These are phyloP conservation scores for Alloscopus bannaensis DNA, from an alignment of 2,888 invertebrate genomes.

Conservation along the genomic window DNA sequence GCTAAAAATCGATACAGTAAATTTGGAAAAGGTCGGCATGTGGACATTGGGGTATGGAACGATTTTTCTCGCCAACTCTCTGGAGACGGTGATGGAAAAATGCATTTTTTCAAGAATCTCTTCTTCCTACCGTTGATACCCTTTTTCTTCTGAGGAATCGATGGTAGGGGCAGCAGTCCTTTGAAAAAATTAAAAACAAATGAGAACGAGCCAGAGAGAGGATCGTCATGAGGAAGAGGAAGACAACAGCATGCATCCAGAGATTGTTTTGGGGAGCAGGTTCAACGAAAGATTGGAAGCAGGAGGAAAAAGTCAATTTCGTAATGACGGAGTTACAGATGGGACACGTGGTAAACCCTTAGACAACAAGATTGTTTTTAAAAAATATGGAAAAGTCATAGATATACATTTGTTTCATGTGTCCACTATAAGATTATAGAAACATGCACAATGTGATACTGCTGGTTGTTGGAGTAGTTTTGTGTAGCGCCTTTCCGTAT, in stretches of 20 bases:
- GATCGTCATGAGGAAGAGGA: too few species aligned
- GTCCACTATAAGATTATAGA: too few species aligned
- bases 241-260: constrained; percentile 20
- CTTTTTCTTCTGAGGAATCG: constrained; percentile 21
- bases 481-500: too few species aligned
- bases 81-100: too few species aligned
- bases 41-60: constrained; percentile 29
- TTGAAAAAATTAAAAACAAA: constrained; percentile 16
- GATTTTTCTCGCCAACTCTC: constrained; percentile 38
- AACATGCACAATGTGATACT: too few species aligned
- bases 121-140: constrained; percentile 11
- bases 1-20: constrained; percentile 17
- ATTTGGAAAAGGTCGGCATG: constrained; percentile 38
- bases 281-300: constrained; percentile 26
- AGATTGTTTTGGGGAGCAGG: constrained; percentile 13
- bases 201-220: background rate
- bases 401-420: too few species aligned
- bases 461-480: too few species aligned
- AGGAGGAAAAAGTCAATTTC: constrained; percentile 48
- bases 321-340: constrained; percentile 40
- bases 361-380: constrained; percentile 12
- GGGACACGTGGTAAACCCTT: constrained; percentile 53
- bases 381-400: constrained; percentile 14
- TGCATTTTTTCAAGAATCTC: too few species aligned
- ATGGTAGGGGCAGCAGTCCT: background rate